Evolutionary conservation across 1,140 invertebrate genomes (phyloP), one percentile per base, ranked within the genome.

Genomic region (Drosophila cardini): DNA sequence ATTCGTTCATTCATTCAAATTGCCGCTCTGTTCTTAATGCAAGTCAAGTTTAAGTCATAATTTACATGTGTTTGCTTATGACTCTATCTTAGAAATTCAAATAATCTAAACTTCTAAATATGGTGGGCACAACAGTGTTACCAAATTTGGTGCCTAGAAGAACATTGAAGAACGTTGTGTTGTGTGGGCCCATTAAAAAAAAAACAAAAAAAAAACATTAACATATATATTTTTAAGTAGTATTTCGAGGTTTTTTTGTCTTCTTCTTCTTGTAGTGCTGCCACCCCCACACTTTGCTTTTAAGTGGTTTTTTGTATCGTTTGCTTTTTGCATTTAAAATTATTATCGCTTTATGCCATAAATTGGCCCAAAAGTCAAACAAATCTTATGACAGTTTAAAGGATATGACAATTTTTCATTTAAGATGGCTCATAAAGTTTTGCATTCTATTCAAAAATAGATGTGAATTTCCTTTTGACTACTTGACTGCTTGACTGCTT

Each of bases 11-110:
- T 70, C 68, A 55, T 69, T 78, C 45, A 65, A 76, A 76, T 26
- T 70, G 43, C 43, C 71, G 68, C 63, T 48, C 43, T 15, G 53
- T 65, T 48, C 56, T 53, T 64, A 79, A 80, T 80, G 78, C 78
- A 80, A 80, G 78, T 74, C 77, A 74, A 74, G 74, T 80, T 78
- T 78, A 58, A 80, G 65, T 84, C 80, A 87, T 89, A 89, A 87
- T 89, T 87, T 87, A 84, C 80, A 87, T 87, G 71, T 60, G 46
- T 64, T 38, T 72, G 58, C 57, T 77, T 86, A 73, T 82, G 71
- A 89, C 76, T 84, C 72, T 72, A 78, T 71, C 76, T 82, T 53
- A 46, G 72, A 53, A 38, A 70, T 52, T 70, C 53, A 70, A 71
- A 71, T 70, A 58, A 53, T 45, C 68, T 30, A 57, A 57, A 61